Percentiles rank a stretch among this genome's conserved stretches.
These are phyloP conservation scores for Trissolcus basalis DNA, from an alignment of 1,140 invertebrate species.

Conservation along the genomic window DNA sequence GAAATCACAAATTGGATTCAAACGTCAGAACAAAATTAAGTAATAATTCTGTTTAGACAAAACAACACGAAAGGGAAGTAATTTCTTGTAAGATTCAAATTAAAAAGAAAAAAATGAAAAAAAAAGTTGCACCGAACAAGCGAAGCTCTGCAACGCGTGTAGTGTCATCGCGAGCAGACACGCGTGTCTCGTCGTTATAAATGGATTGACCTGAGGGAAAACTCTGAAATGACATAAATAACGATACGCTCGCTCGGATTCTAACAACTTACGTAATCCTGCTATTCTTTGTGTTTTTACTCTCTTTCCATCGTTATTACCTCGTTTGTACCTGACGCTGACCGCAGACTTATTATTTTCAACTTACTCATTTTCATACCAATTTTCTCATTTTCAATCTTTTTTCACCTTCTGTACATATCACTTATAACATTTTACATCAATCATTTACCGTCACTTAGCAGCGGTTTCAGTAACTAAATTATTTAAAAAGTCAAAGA, in stretches of 20 bases:
- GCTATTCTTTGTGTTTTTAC: slow-evolving; percentile 13
- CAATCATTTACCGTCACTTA: too few relatives aligned
- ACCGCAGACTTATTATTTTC: slow-evolving; percentile 5
- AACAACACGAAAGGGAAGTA: too few relatives aligned
- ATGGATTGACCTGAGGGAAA: slow-evolving; percentile 76
- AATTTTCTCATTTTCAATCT: not conserved
- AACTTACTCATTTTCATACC: not conserved
- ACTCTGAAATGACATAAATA: slow-evolving; percentile 76
- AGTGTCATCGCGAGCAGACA: slow-evolving; percentile 46
- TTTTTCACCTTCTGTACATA: too few relatives aligned
- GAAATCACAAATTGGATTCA: too few relatives aligned
- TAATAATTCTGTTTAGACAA: too few relatives aligned
- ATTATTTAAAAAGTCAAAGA: too few relatives aligned
- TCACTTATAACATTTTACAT: too few relatives aligned
- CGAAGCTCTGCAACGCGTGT: slow-evolving; percentile 55
- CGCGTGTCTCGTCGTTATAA: slow-evolving; percentile 68
- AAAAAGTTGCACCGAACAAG: slow-evolving; percentile 24
- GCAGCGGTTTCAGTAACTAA: too few relatives aligned
- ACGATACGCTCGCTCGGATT: slow-evolving; percentile 63
- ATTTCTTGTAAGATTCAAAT: too few relatives aligned
- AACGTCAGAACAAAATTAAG: too few relatives aligned
- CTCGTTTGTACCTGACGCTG: slow-evolving; percentile 5
- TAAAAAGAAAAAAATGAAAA: too few relatives aligned
- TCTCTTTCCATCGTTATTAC: slow-evolving; percentile 17
- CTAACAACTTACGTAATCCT: slow-evolving; percentile 64